These are phyloP conservation scores for Dicrostonyx torquatus DNA, from an alignment of 2,797 vertebrate genomes.

Conservation along the genomic window DNA sequence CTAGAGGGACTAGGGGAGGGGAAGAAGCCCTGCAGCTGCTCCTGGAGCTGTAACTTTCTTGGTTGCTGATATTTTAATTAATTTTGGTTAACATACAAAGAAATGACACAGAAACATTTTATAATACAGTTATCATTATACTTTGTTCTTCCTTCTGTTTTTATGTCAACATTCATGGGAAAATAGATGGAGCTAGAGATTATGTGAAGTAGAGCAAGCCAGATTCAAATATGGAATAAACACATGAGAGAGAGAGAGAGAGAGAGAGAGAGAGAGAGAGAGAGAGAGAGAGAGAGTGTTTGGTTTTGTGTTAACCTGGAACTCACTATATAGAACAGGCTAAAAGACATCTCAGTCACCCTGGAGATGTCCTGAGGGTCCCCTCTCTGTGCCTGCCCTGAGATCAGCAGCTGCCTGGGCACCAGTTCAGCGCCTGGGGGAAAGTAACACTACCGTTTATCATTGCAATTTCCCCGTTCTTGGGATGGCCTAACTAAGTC, in stretches of 20 bases:
- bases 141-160: neutral
- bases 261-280: neutral
- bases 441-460: neutral
- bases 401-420: accelerated
- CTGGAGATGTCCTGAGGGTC: neutral
- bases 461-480: neutral
- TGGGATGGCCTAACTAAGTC: neutral
- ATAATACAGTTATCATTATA: neutral
- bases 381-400: neutral
- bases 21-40: neutral
- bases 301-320: neutral
- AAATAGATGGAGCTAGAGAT: neutral
- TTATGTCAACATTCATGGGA: neutral
- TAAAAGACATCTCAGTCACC: neutral
- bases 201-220: neutral
- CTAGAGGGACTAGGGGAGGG: neutral
- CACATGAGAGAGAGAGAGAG: neutral
- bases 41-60: neutral
- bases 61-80: neutral
- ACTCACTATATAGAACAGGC: neutral
- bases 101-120: neutral
- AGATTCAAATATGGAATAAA: neutral
- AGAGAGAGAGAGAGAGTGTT: neutral
- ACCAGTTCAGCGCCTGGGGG: neutral
- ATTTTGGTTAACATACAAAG: neutral